Evolutionary conservation across 2,888 invertebrate species (phyloP), one percentile per base, ranked within the genome.

Genomic region (Gryllus longicercus): DNA sequence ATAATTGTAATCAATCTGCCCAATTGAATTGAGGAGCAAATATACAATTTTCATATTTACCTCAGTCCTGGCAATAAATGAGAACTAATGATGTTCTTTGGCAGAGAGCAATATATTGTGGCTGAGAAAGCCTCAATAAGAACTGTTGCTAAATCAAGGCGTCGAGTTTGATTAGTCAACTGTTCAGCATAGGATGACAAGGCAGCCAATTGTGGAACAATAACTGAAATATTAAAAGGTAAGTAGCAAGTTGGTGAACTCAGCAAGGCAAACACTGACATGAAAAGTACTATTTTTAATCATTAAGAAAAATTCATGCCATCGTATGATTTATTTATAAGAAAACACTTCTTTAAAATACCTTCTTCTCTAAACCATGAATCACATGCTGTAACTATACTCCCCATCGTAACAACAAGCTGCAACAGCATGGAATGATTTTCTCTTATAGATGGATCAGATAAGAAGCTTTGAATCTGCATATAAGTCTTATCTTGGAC

Each of bases 91-190:
- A 88, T 88, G 81, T 88, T 87, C 83, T 88, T 88, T 81, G 89
- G 89, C 75, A 90, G 84, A 4, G 89, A 87, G 83, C 89, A 89
- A 83, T 90, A 90, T 79, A 90, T 88, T 75, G 90, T 85, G 79
- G 91, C 90, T 25, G 91, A 91, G 85, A 91, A 93, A 1, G 92
- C 91, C 84, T 93, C 92, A 78, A 93, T 88, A 78, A 93, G 86
- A 76, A 90, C 90, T 80, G 89, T 86, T 12, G 91, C 90, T 81
- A 93, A 88, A 84, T 92, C 92, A 78, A 88, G 86, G 84, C 90
- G 90, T 83, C 89, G 88, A 5, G 88, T 88, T 83, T 90, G 90
- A 84, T 89, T 89, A 50, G 86, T 85, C 84, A 88, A 86, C 83
- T 91, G 90, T 81, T 89, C 88, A 83, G 91, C 90, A 82, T 88